phyloP scores from a whole-genome alignment of 2,113 vertebrate species.

The Calyptommatus sinebrachiatus region DNA sequence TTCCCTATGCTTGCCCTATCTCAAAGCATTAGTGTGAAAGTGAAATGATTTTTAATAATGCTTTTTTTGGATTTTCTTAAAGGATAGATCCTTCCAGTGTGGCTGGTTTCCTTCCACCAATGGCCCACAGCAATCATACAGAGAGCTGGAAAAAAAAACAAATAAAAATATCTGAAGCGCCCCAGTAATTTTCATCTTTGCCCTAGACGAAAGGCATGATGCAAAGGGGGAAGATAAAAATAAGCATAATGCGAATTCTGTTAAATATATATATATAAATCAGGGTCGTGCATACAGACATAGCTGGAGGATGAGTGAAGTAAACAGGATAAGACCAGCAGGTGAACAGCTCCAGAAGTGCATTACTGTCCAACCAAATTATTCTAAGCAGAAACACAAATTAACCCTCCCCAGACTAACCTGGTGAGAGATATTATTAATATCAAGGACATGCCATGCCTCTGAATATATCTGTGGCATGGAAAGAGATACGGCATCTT shows the following conservation, averaged over 20 bases:
- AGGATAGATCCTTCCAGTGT: no score
- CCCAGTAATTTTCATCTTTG: background rate
- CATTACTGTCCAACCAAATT: background rate
- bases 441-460: conserved; percentile 59
- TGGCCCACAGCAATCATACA: no score
- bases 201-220: background rate
- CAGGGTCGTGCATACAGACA: background rate
- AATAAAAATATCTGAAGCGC: background rate
- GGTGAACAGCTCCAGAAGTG: background rate
- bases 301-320: background rate
- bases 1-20: no score
- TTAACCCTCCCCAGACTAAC: conserved; percentile 29
- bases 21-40: no score
- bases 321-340: background rate
- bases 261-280: background rate
- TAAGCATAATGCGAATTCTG: background rate
- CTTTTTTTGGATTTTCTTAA: no score
- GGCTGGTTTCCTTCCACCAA: no score
- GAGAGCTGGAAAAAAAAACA: background rate
- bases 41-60: no score
- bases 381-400: conserved; percentile 28
- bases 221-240: background rate
- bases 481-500: conserved; percentile 62
- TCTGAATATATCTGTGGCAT: conserved; percentile 42
- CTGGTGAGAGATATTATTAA: conserved; percentile 31